These are phyloP conservation scores for Danaus plexippus DNA, from an alignment of 1,140 invertebrate genomes.

Conservation along the genomic window DNA sequence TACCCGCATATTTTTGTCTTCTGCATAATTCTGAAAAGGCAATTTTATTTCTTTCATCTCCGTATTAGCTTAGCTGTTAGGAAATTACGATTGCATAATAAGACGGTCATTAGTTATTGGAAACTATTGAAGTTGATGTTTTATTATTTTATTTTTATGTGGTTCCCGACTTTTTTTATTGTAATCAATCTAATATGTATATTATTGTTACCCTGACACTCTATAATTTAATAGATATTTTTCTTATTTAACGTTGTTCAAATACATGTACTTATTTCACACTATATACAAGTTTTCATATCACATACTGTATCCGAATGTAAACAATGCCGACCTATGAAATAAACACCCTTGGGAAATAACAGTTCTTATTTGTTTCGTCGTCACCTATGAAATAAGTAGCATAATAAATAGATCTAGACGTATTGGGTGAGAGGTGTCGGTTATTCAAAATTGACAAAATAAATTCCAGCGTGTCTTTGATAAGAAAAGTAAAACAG, in stretches of 20 bases:
- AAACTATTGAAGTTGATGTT: no score
- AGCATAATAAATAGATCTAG: constrained; percentile 12
- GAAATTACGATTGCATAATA: neutral
- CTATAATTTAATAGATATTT: no score
- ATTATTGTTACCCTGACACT: no score
- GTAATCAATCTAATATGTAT: no score
- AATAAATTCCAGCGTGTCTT: neutral
- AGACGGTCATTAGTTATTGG: constrained; percentile 1
- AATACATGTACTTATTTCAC: no score
- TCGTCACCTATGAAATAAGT: constrained; percentile 18
- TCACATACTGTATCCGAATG: neutral
- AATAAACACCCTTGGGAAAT: constrained; percentile 26
- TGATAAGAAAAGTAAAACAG: no score
- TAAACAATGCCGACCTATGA: constrained; percentile 24
- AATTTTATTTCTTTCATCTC: constrained; percentile 8
- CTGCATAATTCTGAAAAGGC: constrained; percentile 8
- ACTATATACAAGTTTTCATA: no score
- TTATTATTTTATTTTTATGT: no score
- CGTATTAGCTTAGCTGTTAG: neutral
- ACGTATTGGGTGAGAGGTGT: no score
- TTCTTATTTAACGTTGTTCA: no score
- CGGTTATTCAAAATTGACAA: no score
- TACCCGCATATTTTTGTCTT: constrained; percentile 14
- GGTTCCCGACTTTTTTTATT: no score
- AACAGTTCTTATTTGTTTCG: constrained; percentile 25